Base-by-base conservation (phyloP, 2,888 invertebrate genomes). In the Drosophila colorata region DNA sequence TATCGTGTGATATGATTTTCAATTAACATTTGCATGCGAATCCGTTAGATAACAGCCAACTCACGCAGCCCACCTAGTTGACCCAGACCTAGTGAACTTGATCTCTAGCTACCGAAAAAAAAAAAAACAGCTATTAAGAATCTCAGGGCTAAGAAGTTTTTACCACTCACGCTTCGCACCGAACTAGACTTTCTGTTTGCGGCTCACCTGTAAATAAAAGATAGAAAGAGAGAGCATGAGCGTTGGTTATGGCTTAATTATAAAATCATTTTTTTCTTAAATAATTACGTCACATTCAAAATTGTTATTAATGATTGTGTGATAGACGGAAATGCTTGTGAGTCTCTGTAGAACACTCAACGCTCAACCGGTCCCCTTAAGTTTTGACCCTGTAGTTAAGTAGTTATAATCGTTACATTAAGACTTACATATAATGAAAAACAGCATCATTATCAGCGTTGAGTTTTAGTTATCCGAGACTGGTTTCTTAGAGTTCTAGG, bases 71-170 rank as follows among this genome's bases (percentile, higher is more conserved):
- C 59, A 71, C 57, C 68, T 78, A 57, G 81, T 68, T 78, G 87
- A 87, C 85, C 87, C 74, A 79, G 85, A 85, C 85, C 85, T 53
- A 85, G 63, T 85, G 86, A 85, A 87, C 87, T 87, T 85, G 86
- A 79, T 80, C 75, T 72, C 57, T 65, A 43, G 13, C 58, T 46
- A 14, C n/a, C n/a, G n/a, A n/a, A 40, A 28, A 25, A 40, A 18
- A 18, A 9, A 31, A 11, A 23, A 14, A 25, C 0, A 63, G 38
- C 13, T 41, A 47, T 37, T 58, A 48, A 76, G 74, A 74, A 74
- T 75, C 49, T 64, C 78, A 78, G 66, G 78, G 77, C 61, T 78
- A 74, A 78, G 78, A 76, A 77, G 76, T 70, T 74, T 70, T 40
- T 23, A 25, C 13, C 35, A 59, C 31, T 33, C 56, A 56, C 57